Percentiles rank a stretch among this genome's conserved stretches.
Conservation (phyloP, 1,140 invertebrate species). For the Zaprionus davidi region DNA sequence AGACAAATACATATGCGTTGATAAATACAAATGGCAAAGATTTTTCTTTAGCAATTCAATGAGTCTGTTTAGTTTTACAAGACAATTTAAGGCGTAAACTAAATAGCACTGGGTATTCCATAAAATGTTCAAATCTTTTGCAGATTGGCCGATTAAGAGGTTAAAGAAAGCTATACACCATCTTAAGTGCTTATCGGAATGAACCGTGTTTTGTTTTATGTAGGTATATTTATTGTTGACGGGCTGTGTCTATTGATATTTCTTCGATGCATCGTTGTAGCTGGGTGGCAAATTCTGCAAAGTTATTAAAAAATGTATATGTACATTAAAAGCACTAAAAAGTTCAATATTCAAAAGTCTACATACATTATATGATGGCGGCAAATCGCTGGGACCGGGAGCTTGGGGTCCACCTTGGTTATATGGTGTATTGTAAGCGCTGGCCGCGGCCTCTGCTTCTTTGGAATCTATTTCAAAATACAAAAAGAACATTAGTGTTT, state of each 20-base stretch:
- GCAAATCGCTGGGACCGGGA: conserved; percentile 90
- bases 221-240: conserved; percentile 11
- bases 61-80: neutral
- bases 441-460: conserved; percentile 93
- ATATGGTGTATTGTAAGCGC: conserved; percentile 89
- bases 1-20: conserved; percentile 5
- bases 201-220: conserved; percentile 18
- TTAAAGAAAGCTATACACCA: neutral
- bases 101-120: conserved; percentile 2
- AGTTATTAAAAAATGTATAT: neutral
- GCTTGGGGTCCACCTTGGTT: conserved; percentile 72
- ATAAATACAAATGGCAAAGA: neutral
- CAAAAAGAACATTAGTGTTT: neutral
- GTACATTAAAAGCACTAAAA: neutral
- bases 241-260: conserved; percentile 84
- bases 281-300: conserved; percentile 90
- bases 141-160: neutral
- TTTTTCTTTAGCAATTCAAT: neutral
- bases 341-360: neutral
- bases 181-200: conserved; percentile 30
- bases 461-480: conserved; percentile 88
- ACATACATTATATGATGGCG: conserved; percentile 93
- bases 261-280: conserved; percentile 88
- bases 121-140: neutral
- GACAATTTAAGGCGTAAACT: neutral